phyloP scores from a whole-genome alignment of 2,113 vertebrate species.

The Colius striatus region DNA sequence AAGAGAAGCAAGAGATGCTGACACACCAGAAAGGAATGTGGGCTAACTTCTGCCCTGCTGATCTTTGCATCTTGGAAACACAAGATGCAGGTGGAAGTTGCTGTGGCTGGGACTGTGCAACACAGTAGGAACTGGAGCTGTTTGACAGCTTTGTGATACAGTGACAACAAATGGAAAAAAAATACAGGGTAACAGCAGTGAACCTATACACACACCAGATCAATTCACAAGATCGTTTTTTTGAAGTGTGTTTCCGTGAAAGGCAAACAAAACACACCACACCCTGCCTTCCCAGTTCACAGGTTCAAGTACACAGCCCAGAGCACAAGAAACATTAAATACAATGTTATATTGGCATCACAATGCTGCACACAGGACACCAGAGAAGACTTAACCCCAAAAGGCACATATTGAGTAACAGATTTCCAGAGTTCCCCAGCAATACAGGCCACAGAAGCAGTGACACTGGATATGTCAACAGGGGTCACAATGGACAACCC shows the following conservation, averaged over 20 bases:
- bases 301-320: not conserved
- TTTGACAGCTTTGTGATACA: not conserved
- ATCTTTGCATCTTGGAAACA: not conserved
- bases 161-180: not conserved
- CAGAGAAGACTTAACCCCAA: not conserved
- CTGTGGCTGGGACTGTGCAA: not conserved
- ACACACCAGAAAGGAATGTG: not conserved
- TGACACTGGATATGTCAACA: rapidly evolving
- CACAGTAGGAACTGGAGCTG: not conserved
- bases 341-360: not conserved
- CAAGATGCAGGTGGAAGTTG: not conserved
- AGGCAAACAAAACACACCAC: not conserved
- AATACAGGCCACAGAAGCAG: rapidly evolving
- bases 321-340: not conserved
- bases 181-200: rapidly evolving
- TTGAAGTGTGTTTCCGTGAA: not conserved
- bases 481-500: rapidly evolving
- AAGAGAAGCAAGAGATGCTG: not conserved
- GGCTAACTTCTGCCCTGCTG: not conserved
- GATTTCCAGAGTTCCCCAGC: not conserved
- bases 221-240: not conserved
- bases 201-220: rapidly evolving
- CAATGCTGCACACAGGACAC: not conserved
- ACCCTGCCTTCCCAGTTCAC: not conserved
- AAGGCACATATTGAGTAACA: not conserved